These are phyloP conservation scores for Drosophila leontia DNA, from an alignment of 1,140 invertebrate species.

Conservation along the genomic window DNA sequence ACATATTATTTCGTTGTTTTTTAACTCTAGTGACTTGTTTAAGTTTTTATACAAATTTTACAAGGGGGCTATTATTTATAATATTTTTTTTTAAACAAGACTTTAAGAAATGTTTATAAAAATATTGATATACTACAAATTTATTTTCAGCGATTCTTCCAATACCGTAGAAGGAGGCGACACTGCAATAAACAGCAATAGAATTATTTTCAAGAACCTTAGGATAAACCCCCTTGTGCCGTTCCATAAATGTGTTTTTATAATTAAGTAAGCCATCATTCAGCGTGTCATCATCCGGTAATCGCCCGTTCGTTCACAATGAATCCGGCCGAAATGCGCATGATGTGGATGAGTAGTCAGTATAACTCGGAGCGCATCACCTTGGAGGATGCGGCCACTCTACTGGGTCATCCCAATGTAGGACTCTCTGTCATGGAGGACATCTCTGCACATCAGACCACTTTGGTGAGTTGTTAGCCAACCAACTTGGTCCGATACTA, in stretches of 20 bases:
- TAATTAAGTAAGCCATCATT: conserved; percentile 6
- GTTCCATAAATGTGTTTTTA: conserved; percentile 32
- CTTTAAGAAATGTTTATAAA: too few species aligned
- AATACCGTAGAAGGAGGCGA: not conserved
- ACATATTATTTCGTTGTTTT: not conserved
- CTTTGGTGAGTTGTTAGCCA: conserved; percentile 70
- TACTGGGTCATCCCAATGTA: conserved; percentile 70
- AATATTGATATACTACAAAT: too few species aligned
- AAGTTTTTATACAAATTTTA: not conserved
- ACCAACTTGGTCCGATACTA: conserved; percentile 3
- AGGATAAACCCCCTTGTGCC: not conserved
- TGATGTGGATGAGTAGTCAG: conserved; percentile 91
- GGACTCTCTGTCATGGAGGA: conserved; percentile 84
- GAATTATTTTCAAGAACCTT: not conserved
- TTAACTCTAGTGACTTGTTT: not conserved
- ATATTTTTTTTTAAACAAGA: too few species aligned
- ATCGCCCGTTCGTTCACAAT: conserved; percentile 37
- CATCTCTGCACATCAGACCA: conserved; percentile 64
- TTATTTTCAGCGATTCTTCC: conserved; percentile 11
- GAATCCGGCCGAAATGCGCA: conserved; percentile 88
- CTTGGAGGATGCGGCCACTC: conserved; percentile 74
- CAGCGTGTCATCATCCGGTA: not conserved
- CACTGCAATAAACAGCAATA: conserved; percentile 1
- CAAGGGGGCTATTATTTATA: not conserved
- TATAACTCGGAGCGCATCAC: conserved; percentile 81